Base-by-base conservation (phyloP, 2,888 invertebrate species). In the Galeruca laticollis region DNA sequence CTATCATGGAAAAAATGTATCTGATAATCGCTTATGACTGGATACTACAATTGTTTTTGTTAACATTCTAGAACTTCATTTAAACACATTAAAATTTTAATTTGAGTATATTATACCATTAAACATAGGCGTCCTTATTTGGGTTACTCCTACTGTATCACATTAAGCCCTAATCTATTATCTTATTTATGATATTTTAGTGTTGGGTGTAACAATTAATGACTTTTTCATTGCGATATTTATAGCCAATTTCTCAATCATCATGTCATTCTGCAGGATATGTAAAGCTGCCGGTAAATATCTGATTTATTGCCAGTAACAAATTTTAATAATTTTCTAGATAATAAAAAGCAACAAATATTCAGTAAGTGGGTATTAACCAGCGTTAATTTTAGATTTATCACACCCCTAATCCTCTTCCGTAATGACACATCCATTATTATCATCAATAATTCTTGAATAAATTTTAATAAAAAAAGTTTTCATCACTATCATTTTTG, bases 1-100 rank as follows among this genome's bases (percentile, higher is more conserved):
- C 60, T 13, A 15, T 40, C 40, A 18, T 15, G 20, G 20, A 59
- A 63, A 70, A 26, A 67, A 56, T 31, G 31, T 54, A 65, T 66
- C 61, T 66, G 43, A 68, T 62, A 61, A 57, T 56, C 33, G 66
- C 59, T 51, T 62, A 51, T 47, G 61, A 37, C 6, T 18, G 43
- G 15, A 8, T 47, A 5, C 37, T 13, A 2, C 37, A 11, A 37
- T 0, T 5, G 3, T 37, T 37, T 37, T 6, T 9, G 2, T 4
- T 9, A 5, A 37, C 2, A 37, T 11, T 11, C 37, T 1, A 37
- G 8, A 6, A 6, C 26, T 5, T 26, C 6, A 26, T 6, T 26
- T 26, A 6, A 26, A 1, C 3, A n/a, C n/a, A n/a, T n/a, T n/a
- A n/a, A n/a, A n/a, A n/a, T n/a, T n/a, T n/a, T n/a, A n/a, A n/a